These are phyloP conservation scores for Chrysolina oricalcia DNA, from an alignment of 2,888 invertebrate genomes.

Conservation along the genomic window DNA sequence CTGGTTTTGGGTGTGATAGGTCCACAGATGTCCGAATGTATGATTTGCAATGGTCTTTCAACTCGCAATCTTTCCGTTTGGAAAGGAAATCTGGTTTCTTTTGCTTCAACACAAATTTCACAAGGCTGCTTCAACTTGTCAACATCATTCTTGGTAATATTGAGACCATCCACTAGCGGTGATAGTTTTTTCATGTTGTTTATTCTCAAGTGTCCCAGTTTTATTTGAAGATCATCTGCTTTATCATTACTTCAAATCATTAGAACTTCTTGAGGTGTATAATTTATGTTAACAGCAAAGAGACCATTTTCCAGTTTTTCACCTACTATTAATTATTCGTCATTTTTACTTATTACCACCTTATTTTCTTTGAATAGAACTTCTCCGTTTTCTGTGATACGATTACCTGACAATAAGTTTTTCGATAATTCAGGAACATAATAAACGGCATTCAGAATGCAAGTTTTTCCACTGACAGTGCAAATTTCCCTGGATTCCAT, in stretches of 20 bases:
- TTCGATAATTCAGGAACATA: neutral
- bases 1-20: conserved; percentile 62
- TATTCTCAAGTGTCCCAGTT: conserved; percentile 38
- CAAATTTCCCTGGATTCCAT: neutral
- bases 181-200: conserved; percentile 25
- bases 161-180: too few species aligned
- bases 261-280: too few species aligned
- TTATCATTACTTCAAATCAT: too few species aligned
- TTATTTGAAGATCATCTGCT: too few species aligned
- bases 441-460: neutral
- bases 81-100: conserved; percentile 55
- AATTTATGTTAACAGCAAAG: neutral
- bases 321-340: neutral
- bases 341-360: neutral
- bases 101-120: conserved; percentile 34
- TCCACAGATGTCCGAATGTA: conserved; percentile 58
- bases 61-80: conserved; percentile 56
- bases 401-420: neutral
- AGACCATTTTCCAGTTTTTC: neutral
- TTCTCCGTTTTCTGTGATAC: neutral
- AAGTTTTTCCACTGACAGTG: neutral
- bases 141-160: neutral
- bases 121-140: conserved; percentile 21
- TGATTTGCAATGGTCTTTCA: conserved; percentile 58
- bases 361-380: neutral